Base-by-base conservation (phyloP, 2,888 invertebrate genomes). In the Brassicogethes aeneus region DNA sequence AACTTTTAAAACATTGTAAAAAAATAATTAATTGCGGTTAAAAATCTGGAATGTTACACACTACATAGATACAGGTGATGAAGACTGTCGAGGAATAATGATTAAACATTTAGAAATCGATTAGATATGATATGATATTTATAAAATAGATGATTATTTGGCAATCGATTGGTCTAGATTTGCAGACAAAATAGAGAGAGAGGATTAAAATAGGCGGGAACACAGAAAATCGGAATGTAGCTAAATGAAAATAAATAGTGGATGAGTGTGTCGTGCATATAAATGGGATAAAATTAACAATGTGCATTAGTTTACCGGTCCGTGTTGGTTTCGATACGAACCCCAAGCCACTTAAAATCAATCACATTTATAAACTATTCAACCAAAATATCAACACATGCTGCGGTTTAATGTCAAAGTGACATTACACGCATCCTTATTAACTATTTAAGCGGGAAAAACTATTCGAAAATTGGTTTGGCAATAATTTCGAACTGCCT, bases 371-470 rank as follows among this genome's bases (percentile, higher is more conserved):
- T 59, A 51, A 59, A 59, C 51, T 52, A 59, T 59, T 56, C 54
- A 57, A 48, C 46, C 50, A 48, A 55, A 58, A 59, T 56, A 59
- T 60, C 59, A 57, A 56, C 56, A 48, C 56, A 54, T 54, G 56
- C 52, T 59, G 58, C 46, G 57, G 56, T 57, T 55, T 56, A 53
- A 57, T 57, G 57, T 57, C 57, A 54, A 53, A 57, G 55, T 53
- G 58, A 55, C 59, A 55, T 59, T 55, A 60, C 60, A 60, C 60
- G 60, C 60, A 58, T 54, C 48, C 54, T 51, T 47, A 51, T 56
- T 55, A 55, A 56, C 50, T 47, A 54, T 56, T 56, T 53, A 56
- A 52, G 45, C n/a, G 44, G 34, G 44, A 44, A 47, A 54, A 55
- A 53, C 54, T 54, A 51, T 46, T 43, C 46, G 52, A 46, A 51